These are phyloP conservation scores for Chitala chitala DNA, from an alignment of 2,113 vertebrate species.

Conservation along the genomic window DNA sequence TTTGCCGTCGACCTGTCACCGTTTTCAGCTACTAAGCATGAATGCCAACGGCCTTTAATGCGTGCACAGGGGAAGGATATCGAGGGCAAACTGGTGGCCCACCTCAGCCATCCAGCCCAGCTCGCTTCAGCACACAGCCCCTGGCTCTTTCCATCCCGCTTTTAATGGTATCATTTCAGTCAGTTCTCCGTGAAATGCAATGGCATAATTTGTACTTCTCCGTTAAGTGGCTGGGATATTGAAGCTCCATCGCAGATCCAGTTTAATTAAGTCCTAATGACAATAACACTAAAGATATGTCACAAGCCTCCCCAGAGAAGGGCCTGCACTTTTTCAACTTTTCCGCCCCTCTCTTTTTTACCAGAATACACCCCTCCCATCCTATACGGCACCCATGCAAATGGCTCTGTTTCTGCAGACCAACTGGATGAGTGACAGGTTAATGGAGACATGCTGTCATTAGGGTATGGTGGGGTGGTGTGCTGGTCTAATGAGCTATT, in stretches of 20 bases:
- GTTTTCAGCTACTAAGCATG: neutral
- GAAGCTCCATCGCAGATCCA: neutral
- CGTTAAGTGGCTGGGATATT: constrained; percentile 20
- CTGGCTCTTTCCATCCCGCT: neutral
- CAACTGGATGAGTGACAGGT: constrained; percentile 6
- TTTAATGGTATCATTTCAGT: constrained; percentile 10
- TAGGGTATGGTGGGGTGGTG: neutral
- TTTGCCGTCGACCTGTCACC: constrained; percentile 10
- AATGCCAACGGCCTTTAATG: neutral
- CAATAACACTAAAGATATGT: constrained; percentile 23
- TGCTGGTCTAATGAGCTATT: no score
- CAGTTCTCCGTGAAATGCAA: constrained; percentile 10
- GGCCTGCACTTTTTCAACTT: neutral
- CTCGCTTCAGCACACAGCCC: neutral
- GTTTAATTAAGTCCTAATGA: constrained; percentile 30
- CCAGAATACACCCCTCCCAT: neutral
- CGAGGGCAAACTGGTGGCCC: neutral
- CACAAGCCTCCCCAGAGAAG: neutral
- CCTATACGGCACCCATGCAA: neutral
- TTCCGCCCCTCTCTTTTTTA: constrained; percentile 1
- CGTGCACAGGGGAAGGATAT: neutral
- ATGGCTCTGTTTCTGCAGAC: neutral
- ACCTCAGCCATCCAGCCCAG: neutral
- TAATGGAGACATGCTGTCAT: constrained; percentile 13
- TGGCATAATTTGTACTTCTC: constrained; percentile 14